Evolutionary conservation across 2,113 vertebrate genomes (phyloP).

Genomic region (Carlito syrichta): DNA sequence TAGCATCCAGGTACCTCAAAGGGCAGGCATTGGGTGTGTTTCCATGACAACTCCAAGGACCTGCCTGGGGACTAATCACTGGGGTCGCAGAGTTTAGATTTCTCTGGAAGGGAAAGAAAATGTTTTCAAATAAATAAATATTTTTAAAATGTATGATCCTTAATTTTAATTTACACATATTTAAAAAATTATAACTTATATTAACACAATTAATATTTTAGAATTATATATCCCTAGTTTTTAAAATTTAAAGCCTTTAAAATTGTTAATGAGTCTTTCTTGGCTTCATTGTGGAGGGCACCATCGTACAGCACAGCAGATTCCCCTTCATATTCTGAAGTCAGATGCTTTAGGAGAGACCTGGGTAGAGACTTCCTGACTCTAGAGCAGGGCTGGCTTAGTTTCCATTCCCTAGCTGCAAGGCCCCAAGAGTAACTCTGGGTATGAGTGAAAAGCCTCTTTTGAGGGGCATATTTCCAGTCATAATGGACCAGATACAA

Average conservation of each 20-base stretch:
- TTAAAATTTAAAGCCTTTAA: background rate
- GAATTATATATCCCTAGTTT: background rate
- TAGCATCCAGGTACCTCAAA: background rate
- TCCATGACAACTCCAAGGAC: background rate
- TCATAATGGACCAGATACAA: background rate
- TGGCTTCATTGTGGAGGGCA: background rate
- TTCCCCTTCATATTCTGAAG: background rate
- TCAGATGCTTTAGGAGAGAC: background rate
- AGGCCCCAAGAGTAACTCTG: background rate
- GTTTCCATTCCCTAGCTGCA: background rate
- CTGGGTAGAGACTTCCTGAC: background rate
- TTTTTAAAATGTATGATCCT: background rate
- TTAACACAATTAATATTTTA: background rate
- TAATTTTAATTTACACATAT: background rate
- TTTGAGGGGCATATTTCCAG: rapidly evolving
- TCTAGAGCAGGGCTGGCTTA: background rate
- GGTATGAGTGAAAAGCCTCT: background rate
- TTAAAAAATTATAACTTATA: background rate
- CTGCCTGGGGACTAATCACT: background rate
- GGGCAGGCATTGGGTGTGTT: background rate
- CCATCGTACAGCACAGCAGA: too few relatives aligned
- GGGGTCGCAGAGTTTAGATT: background rate
- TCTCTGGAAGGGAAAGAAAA: background rate
- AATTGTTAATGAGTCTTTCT: too few relatives aligned
- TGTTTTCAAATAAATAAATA: background rate